A percentile compares a stretch with the other conserved stretches of the same genome.
These are phyloP conservation scores for Diabrotica undecimpunctata DNA, from an alignment of 1,140 invertebrate genomes.

Conservation along the genomic window DNA sequence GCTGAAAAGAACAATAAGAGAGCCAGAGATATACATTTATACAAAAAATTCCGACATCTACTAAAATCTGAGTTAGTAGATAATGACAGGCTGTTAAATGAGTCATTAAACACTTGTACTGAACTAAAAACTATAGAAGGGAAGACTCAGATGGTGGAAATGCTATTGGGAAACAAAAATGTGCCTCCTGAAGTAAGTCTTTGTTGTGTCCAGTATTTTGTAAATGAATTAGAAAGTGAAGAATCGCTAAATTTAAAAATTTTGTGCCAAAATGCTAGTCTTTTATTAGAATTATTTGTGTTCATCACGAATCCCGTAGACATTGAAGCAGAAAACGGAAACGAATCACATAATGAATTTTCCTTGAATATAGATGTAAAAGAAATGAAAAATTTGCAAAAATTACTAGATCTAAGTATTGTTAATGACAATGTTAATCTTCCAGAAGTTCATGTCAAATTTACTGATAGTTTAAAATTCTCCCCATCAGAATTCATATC, in stretches of 20 bases:
- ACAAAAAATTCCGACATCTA: conserved; percentile 72
- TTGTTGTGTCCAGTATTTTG: conserved; percentile 52
- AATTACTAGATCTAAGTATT: conserved; percentile 44
- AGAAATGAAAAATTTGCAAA: conserved; percentile 46
- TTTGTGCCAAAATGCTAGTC: conserved; percentile 36
- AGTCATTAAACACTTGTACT: conserved; percentile 52
- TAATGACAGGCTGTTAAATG: conserved; percentile 52
- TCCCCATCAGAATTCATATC: conserved; percentile 49
- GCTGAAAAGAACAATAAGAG: conserved; percentile 82
- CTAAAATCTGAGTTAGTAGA: conserved; percentile 57
- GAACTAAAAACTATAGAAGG: conserved; percentile 74
- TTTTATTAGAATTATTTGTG: conserved; percentile 41
- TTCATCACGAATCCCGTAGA: conserved; percentile 25
- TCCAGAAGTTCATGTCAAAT: conserved; percentile 39
- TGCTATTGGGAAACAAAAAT: conserved; percentile 63
- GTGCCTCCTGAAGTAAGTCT: conserved; percentile 55
- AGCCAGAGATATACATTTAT: conserved; percentile 80
- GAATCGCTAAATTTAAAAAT: conserved; percentile 31
- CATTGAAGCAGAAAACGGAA: conserved; percentile 25
- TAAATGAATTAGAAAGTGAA: conserved; percentile 38
- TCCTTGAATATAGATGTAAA: conserved; percentile 31
- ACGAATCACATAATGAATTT: conserved; percentile 18
- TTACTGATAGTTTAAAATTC: conserved; percentile 35
- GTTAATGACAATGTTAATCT: conserved; percentile 33
- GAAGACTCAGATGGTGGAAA: conserved; percentile 66